These are phyloP conservation scores for Picathartes gymnocephalus DNA, from an alignment of 2,113 vertebrate genomes.

Conservation along the genomic window DNA sequence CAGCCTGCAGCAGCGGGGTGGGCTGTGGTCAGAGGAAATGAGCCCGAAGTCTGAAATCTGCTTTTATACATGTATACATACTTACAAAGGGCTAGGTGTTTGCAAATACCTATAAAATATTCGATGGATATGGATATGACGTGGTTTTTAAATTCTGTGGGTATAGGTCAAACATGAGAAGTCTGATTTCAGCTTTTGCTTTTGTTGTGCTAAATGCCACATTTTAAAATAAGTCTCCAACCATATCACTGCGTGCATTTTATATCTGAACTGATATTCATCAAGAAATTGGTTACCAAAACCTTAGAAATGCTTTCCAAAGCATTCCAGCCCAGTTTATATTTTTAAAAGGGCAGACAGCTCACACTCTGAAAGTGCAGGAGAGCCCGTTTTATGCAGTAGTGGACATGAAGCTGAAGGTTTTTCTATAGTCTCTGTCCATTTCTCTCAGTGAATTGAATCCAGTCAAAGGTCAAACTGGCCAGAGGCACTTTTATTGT, in stretches of 20 bases:
- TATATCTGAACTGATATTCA: background rate
- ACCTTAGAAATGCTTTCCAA: background rate
- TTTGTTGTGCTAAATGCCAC: background rate
- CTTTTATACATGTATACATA: background rate
- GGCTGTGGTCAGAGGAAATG: background rate
- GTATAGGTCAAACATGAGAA: fast-evolving
- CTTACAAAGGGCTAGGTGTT: background rate
- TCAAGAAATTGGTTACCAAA: background rate
- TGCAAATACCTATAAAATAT: background rate
- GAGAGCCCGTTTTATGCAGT: background rate
- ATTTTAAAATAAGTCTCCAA: background rate
- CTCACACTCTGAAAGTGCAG: background rate
- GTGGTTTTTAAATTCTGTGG: background rate
- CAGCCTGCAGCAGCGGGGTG: background rate
- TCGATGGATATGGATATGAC: background rate
- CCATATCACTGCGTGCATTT: background rate
- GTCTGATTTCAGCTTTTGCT: background rate
- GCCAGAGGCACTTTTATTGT: conserved; percentile 83
- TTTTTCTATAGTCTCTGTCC: conserved; percentile 68
- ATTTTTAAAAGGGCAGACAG: background rate
- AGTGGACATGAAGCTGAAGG: conserved; percentile 25
- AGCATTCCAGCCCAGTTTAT: background rate
- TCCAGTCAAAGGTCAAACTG: conserved; percentile 86
- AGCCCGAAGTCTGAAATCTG: background rate
- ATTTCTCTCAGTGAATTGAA: conserved; percentile 80